Percentiles rank a stretch among this genome's conserved stretches.
Evolutionary conservation across 2,113 vertebrate genomes (phyloP).

Genomic region (Chloebia gouldiae): DNA sequence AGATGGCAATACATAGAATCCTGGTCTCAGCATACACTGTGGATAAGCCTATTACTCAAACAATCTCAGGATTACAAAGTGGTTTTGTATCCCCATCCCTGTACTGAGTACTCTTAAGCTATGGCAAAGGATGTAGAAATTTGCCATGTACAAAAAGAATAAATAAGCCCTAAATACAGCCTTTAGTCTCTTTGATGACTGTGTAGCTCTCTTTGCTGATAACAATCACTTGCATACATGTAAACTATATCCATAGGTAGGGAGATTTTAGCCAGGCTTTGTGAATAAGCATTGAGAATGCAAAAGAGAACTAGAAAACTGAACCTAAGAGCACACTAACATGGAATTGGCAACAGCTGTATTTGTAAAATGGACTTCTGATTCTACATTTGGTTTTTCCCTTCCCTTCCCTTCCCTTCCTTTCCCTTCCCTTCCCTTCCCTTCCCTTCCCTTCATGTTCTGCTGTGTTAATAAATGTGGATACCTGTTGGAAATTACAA

Average conservation of each 20-base stretch:
- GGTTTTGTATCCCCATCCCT: neutral
- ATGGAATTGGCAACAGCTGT: neutral
- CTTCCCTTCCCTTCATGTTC: neutral
- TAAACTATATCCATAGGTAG: neutral
- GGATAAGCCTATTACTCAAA: neutral
- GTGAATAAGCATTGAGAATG: neutral
- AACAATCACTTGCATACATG: neutral
- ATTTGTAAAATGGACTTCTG: neutral
- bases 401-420: neutral
- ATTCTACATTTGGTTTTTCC: accelerated
- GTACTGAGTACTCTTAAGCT: neutral
- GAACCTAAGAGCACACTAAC: neutral
- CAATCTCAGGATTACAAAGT: neutral
- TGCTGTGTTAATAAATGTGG: neutral
- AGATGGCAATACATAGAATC: neutral
- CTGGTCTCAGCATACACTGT: neutral
- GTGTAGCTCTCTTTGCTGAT: neutral
- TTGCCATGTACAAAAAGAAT: neutral
- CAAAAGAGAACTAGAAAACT: neutral
- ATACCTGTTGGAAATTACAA: neutral
- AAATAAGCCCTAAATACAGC: neutral
- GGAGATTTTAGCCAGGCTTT: neutral
- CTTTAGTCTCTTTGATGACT: neutral
- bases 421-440: neutral
- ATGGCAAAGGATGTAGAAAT: neutral